Conservation (phyloP, 1,140 invertebrate species). For the Marisa cornuarietis region DNA sequence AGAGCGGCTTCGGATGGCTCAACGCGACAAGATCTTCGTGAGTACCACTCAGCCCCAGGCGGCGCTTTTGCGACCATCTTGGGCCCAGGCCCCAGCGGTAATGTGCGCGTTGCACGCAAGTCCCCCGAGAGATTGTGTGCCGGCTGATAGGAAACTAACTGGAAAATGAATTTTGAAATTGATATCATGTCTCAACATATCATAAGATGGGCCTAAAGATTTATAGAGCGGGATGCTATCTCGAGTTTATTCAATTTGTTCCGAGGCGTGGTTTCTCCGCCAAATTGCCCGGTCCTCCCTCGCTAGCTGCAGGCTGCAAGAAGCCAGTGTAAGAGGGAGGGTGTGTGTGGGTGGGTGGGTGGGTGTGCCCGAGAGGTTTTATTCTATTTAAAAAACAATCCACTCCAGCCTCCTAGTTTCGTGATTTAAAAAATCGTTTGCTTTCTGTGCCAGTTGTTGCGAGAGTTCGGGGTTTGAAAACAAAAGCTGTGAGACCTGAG, state of each 20-base stretch:
- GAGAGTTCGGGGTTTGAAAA: too few species aligned
- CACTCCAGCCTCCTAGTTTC: too few species aligned
- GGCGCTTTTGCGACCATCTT: background rate
- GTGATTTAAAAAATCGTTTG: too few species aligned
- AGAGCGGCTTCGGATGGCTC: too few species aligned
- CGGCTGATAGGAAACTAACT: conserved; percentile 26
- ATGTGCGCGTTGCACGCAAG: background rate
- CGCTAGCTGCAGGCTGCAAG: background rate
- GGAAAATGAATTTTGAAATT: conserved; percentile 30
- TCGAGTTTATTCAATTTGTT: conserved; percentile 27
- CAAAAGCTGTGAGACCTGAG: too few species aligned
- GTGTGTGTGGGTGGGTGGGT: background rate
- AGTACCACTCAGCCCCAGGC: background rate
- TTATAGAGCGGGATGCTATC: conserved; percentile 26
- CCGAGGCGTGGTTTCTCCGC: conserved; percentile 25
- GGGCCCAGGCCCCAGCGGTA: background rate
- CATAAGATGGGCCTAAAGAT: conserved; percentile 27
- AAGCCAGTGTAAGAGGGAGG: background rate
- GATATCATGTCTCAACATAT: conserved; percentile 30
- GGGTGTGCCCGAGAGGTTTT: background rate
- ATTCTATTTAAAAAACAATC: too few species aligned
- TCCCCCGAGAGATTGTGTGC: conserved; percentile 1
- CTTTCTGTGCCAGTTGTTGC: too few species aligned
- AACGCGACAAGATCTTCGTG: too few species aligned
- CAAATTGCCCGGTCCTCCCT: conserved; percentile 19